Evolutionary conservation across 2,113 vertebrate genomes (phyloP).

Genomic region (Oncorhynchus gorbuscha): DNA sequence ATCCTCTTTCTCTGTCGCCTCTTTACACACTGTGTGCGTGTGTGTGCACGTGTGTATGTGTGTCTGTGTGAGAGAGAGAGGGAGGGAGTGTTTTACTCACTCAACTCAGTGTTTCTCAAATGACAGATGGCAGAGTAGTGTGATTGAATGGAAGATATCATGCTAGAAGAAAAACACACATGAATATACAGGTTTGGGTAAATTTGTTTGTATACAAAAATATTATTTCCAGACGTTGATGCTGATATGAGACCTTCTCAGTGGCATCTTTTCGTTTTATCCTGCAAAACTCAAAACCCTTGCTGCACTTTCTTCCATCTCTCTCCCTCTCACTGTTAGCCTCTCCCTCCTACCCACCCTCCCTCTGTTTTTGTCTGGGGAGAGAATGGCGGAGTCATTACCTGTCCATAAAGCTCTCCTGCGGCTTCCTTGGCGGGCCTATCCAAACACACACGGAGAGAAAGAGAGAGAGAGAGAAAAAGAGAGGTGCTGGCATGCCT

Average conservation of each 20-base stretch:
- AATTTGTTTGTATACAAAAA: neutral
- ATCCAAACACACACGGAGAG: constrained; percentile 53
- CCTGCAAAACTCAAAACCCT: constrained; percentile 11
- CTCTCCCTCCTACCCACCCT: neutral
- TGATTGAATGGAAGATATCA: neutral
- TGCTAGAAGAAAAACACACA: neutral
- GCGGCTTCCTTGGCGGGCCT: constrained; percentile 60
- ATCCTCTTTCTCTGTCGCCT: neutral
- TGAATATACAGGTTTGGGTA: neutral
- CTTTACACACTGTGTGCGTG: neutral
- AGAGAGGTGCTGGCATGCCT: constrained; percentile 65
- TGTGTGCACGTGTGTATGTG: neutral
- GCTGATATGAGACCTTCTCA: neutral
- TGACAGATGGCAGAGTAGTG: neutral
- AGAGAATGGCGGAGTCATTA: constrained; percentile 52
- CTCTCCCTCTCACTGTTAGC: neutral
- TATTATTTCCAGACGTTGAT: neutral
- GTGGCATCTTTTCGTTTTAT: neutral
- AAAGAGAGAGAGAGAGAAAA: constrained; percentile 32
- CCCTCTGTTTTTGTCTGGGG: constrained; percentile 33
- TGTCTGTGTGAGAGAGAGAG: neutral
- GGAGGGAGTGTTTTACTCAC: neutral
- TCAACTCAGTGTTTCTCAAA: neutral
- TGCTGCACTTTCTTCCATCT: neutral
- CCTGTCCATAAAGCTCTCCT: constrained; percentile 57